Percentiles rank a stretch among this genome's conserved stretches.
phyloP scores from a whole-genome alignment of 2,888 invertebrate species.

The Coecobrya sp. region DNA sequence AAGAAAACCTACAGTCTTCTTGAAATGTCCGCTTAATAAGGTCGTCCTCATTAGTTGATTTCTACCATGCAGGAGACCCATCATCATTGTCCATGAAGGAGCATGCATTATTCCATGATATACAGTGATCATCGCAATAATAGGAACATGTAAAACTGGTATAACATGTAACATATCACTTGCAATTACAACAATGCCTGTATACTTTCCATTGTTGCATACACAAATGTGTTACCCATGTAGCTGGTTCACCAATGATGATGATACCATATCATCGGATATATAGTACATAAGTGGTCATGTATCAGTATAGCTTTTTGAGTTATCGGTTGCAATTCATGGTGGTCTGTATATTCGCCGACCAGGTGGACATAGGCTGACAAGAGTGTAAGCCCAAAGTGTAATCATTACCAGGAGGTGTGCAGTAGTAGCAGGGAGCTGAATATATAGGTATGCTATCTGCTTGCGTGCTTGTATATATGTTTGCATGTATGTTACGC shows the following conservation, averaged over 20 bases:
- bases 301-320: conserved; percentile 60
- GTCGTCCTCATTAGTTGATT: conserved; percentile 63
- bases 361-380: conserved; percentile 74
- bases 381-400: conserved; percentile 76
- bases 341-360: conserved; percentile 79
- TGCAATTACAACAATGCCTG: conserved; percentile 52
- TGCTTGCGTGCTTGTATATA: not conserved
- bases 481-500: conserved; percentile 24
- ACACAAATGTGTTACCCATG: conserved; percentile 7
- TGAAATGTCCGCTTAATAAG: conserved; percentile 54
- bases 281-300: conserved; percentile 25
- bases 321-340: conserved; percentile 79
- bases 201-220: not conserved
- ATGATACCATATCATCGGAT: not conserved
- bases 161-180: conserved; percentile 51
- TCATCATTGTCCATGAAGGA: not conserved
- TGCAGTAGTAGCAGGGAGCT: conserved; percentile 55
- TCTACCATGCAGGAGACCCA: not conserved
- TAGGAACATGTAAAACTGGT: conserved; percentile 53
- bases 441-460: not conserved
- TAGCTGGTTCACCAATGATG: not conserved
- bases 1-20: not conserved
- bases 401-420: conserved; percentile 75
- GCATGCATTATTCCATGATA: not conserved
- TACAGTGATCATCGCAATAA: not conserved